Evolutionary conservation across 2,113 vertebrate genomes (phyloP).

Genomic region (Bagarius yarrelli): DNA sequence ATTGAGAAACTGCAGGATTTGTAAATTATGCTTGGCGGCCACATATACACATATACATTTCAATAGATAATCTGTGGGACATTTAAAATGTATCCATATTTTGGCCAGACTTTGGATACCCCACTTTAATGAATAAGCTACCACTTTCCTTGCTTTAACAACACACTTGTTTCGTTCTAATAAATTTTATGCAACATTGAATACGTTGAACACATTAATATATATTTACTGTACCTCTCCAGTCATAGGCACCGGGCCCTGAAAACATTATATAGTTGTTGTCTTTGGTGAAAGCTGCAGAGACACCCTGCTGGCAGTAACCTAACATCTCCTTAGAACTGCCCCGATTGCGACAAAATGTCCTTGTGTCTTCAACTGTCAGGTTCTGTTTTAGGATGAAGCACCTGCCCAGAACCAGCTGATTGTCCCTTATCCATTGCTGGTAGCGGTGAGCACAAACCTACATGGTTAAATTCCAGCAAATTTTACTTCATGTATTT

Average conservation of each 20-base stretch:
- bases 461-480: slow-evolving; percentile 62
- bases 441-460: slow-evolving; percentile 89
- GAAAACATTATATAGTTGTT: slow-evolving; percentile 83
- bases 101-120: too few relatives aligned
- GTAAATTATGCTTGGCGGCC: too few relatives aligned
- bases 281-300: slow-evolving; percentile 86
- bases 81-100: too few relatives aligned
- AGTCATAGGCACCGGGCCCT: slow-evolving; percentile 87
- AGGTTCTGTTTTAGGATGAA: slow-evolving; percentile 86
- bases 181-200: too few relatives aligned
- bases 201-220: too few relatives aligned
- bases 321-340: slow-evolving; percentile 82
- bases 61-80: too few relatives aligned
- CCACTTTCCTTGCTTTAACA: too few relatives aligned
- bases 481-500: background rate
- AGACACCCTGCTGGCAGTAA: slow-evolving; percentile 91
- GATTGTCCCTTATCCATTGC: slow-evolving; percentile 74
- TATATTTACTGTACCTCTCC: slow-evolving; percentile 61
- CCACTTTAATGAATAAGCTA: too few relatives aligned
- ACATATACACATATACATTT: too few relatives aligned
- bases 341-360: slow-evolving; percentile 55
- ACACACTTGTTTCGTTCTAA: too few relatives aligned
- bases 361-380: slow-evolving; percentile 72
- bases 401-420: slow-evolving; percentile 85
- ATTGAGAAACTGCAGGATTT: too few relatives aligned